Percentiles rank a stretch among this genome's conserved stretches.
Evolutionary conservation across 2,888 invertebrate species (phyloP).

Genomic region (Phaedon cochleariae): DNA sequence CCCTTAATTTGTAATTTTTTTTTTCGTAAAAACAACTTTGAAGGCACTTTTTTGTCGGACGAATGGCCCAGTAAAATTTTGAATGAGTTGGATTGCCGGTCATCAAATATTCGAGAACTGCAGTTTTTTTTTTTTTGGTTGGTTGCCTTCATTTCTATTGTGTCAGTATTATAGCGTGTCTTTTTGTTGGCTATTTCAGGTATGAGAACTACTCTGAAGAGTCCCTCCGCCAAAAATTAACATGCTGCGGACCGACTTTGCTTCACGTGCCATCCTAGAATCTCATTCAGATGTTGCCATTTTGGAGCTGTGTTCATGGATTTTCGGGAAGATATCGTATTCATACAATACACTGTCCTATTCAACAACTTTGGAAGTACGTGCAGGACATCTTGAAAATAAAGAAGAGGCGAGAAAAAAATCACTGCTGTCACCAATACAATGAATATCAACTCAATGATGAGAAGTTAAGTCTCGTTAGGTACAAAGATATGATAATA

Average conservation of each 20-base stretch:
- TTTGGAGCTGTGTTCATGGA: no score
- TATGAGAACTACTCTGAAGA: constrained; percentile 72
- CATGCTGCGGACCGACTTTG: constrained; percentile 20
- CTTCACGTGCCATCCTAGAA: not conserved
- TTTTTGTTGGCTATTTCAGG: constrained; percentile 74
- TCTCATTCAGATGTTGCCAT: not conserved
- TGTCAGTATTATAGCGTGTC: constrained; percentile 75
- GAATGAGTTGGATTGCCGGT: constrained; percentile 67
- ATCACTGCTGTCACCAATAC: no score
- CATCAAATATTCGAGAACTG: constrained; percentile 55
- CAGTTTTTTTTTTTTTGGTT: constrained; percentile 61
- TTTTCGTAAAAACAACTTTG: constrained; percentile 89
- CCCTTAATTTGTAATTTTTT: constrained; percentile 78
- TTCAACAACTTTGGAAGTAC: no score
- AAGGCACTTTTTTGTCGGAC: constrained; percentile 97
- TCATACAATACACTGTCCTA: no score
- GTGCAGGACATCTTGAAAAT: no score
- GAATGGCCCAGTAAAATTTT: constrained; percentile 87
- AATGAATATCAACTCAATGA: no score
- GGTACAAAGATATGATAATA: no score
- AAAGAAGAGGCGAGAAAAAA: no score
- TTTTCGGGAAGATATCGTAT: no score
- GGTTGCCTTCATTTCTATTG: constrained; percentile 85
- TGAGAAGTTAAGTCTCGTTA: no score
- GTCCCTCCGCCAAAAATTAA: constrained; percentile 50